These are phyloP conservation scores for Paedocypris sp. DNA, from an alignment of 2,113 vertebrate species.

Conservation along the genomic window DNA sequence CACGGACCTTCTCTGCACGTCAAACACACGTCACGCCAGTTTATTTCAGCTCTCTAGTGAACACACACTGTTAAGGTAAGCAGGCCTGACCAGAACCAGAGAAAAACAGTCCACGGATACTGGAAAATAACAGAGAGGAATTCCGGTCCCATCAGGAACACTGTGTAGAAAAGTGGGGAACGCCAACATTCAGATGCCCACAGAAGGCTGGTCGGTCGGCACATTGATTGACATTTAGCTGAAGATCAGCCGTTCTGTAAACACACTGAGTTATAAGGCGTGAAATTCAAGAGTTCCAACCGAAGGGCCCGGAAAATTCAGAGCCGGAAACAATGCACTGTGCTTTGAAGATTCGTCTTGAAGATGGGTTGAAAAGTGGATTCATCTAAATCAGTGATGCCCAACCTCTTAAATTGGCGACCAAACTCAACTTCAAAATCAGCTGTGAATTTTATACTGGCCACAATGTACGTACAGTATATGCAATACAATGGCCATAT, in stretches of 20 bases:
- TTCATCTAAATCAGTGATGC: not conserved
- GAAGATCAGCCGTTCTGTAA: conserved; percentile 34
- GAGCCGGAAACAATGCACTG: conserved; percentile 28
- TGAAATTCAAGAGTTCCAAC: conserved; percentile 20
- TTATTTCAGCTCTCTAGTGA: conserved; percentile 24
- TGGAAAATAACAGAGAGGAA: conserved; percentile 24
- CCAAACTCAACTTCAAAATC: no score
- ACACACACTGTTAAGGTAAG: conserved; percentile 30
- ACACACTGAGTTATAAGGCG: conserved; percentile 36
- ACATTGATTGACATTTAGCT: conserved; percentile 40
- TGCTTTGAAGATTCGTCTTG: conserved; percentile 17
- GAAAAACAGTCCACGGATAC: conserved; percentile 25
- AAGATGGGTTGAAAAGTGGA: conserved; percentile 16
- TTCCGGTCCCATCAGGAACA: conserved; percentile 22
- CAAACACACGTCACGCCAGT: conserved; percentile 21
- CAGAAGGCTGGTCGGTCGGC: conserved; percentile 27
- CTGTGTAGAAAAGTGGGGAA: conserved; percentile 16
- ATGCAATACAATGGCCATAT: no score
- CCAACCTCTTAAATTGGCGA: conserved; percentile 6
- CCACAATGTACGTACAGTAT: no score
- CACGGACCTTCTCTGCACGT: conserved; percentile 22
- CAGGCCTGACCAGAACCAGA: conserved; percentile 27
- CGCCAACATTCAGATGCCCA: conserved; percentile 23
- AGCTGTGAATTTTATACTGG: no score
- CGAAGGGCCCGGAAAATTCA: conserved; percentile 13